phyloP scores from a whole-genome alignment of 2,113 vertebrate genomes.

The Alaudala cheleensis region DNA sequence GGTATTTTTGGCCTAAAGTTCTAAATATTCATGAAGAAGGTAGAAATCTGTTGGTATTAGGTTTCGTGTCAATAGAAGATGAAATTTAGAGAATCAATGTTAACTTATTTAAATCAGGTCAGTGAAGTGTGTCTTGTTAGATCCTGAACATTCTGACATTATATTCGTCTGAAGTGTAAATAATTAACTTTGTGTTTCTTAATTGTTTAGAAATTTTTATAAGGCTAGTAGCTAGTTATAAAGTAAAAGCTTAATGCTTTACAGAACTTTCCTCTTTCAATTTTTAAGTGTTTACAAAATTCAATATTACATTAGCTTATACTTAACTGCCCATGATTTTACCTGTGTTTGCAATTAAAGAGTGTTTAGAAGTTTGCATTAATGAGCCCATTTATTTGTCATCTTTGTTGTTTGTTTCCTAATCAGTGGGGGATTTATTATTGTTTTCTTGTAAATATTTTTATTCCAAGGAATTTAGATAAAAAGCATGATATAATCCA shows the following conservation, averaged over 20 bases:
- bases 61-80: background rate
- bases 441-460: background rate
- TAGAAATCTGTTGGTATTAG: background rate
- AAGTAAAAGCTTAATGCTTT: background rate
- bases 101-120: background rate
- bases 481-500: background rate
- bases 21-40: background rate
- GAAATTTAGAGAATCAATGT: background rate
- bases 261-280: background rate
- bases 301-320: background rate
- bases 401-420: background rate
- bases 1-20: background rate
- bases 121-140: background rate
- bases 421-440: accelerated
- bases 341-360: background rate
- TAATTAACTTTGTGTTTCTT: background rate
- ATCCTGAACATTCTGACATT: background rate
- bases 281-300: background rate
- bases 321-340: background rate
- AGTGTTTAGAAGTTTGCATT: background rate
- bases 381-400: background rate
- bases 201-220: background rate
- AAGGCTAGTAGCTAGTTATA: background rate
- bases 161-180: background rate
- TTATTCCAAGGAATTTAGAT: background rate